Evolutionary conservation across 2,797 vertebrate genomes (phyloP), one percentile per base, ranked within the genome.

Genomic region (Cynopterus sphinx): DNA sequence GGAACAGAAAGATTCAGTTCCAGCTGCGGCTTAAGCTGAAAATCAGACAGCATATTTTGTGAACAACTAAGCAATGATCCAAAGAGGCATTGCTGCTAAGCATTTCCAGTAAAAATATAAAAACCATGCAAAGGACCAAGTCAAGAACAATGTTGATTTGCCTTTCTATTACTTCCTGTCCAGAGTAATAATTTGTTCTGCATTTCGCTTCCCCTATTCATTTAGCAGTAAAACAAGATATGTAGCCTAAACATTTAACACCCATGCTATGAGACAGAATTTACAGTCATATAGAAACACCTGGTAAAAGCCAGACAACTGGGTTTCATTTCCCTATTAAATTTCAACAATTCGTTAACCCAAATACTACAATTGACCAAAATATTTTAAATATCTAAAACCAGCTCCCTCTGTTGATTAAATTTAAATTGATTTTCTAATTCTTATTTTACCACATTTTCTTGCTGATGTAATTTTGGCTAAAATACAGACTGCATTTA

Each of bases 131-230:
- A 90, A 96, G 65, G 91, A 97, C 86, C 70, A 33, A 96, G 79
- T 93, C 15, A 83, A 88, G 94, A 94, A 53, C 77, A 68, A 68
- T 0, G 0, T 0, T 2, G 90, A 97, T 97, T 97, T 90, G 41
- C 92, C 94, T 98, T 95, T 97, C 74, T 96, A 97, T 98, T 98
- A 86, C 57, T 97, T 97, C 98, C 96, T 98, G 96, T 65, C 88
- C 97, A 93, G 13, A 17, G 11, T 63, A 97, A 98, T 88, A 26
- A 96, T 85, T 81, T 96, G 87, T 97, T 98, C 96, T 95, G 51
- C 74, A 71, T 98, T 98, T 97, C 92, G 97, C 94, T 97, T 97
- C 95, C 96, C 92, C 82, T 94, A 31, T 59, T 77, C 41, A 83
- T 91, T 97, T 78, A 90, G 91, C 61, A 94, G 31, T 51, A 71